Base-by-base conservation (phyloP, 1,140 invertebrate genomes). In the Batillaria attramentaria region DNA sequence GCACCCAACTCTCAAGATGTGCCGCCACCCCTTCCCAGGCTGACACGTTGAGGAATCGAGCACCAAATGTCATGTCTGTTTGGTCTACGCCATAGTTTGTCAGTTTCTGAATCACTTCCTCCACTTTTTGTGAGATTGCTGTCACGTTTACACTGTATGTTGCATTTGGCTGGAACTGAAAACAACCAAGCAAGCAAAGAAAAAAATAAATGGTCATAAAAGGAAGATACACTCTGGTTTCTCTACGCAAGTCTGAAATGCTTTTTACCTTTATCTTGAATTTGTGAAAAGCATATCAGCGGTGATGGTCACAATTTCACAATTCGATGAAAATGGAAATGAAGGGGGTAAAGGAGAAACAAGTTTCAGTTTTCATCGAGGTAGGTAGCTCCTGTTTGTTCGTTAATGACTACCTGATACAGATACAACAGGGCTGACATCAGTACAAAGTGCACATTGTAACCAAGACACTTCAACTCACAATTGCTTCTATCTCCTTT, bases 131-230 rank as follows among this genome's bases (percentile, higher is more conserved):
- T 20, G 66, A 33, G 28, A 79, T 28, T 24, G 77, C 37, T 28
- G 77, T 72, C 35, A 79, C 37, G 46, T 79, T 79, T 42, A 79
- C 69, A 33, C 69, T 6, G 0, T 31, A 8, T 8, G 77, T 41
- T 28, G 41, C 28, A 28, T 72, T 79, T 35, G 66, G 50, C 35
- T n/a, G 3, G 46, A 78, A 57, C 76, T 78, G 76, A 54, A 35
- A 50, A 39, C 4, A 39, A 31, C 5, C 16, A 69, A 18, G 20
- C 6, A 16, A 31, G n/a, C 6, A 28, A 62, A 8, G 20, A 8
- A 62, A 62, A 24, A 28, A n/a, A n/a, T n/a, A n/a, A 62, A 62
- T 62, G 50, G 1, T 62, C 33, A n/a, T 24, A 62, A 8, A 24
- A 62, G 57, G 33, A 50, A 31, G 0, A 16, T 8, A 62, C 8